Conservation (phyloP, 2,888 invertebrate species). For the Trimorus sp. region DNA sequence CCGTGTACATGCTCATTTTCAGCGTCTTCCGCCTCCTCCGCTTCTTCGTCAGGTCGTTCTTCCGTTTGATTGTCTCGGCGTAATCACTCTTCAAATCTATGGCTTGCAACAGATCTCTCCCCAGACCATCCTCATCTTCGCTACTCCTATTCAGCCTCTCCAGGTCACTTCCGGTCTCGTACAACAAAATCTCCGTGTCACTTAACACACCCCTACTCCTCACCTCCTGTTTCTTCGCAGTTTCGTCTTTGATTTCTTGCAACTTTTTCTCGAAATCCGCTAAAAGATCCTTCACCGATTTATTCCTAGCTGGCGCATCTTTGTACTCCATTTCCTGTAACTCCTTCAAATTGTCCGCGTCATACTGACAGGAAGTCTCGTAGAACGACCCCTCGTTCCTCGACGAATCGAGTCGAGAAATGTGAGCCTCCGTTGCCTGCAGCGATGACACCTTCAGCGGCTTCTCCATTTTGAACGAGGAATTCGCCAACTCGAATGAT, state of each 20-base stretch:
- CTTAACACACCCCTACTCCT: conserved; percentile 80
- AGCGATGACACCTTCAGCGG: conserved; percentile 79
- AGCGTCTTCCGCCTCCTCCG: conserved; percentile 64
- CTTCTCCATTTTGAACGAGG: conserved; percentile 79
- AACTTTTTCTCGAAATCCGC: conserved; percentile 82
- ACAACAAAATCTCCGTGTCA: conserved; percentile 82
- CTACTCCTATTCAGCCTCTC: conserved; percentile 75
- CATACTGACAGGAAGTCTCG: conserved; percentile 71
- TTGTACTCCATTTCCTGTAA: conserved; percentile 52
- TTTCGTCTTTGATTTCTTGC: conserved; percentile 74
- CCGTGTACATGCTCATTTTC: conserved; percentile 57
- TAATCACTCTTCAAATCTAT: conserved; percentile 62
- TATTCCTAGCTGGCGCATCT: conserved; percentile 73
- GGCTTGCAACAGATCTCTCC: conserved; percentile 69
- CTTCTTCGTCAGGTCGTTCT: conserved; percentile 62
- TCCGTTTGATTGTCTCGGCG: conserved; percentile 68
- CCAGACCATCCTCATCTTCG: conserved; percentile 63
- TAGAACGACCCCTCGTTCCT: conserved; percentile 68
- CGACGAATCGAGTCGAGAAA: conserved; percentile 75
- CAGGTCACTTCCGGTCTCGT: conserved; percentile 81
- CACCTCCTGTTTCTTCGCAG: conserved; percentile 74
- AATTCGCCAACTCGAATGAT: conserved; percentile 74
- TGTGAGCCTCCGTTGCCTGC: conserved; percentile 80
- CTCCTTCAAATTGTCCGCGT: conserved; percentile 44
- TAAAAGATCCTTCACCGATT: conserved; percentile 81